A percentile compares a stretch with the other conserved stretches of the same genome.
Conservation (phyloP, 1,140 invertebrate species). For the Streblospio benedicti region DNA sequence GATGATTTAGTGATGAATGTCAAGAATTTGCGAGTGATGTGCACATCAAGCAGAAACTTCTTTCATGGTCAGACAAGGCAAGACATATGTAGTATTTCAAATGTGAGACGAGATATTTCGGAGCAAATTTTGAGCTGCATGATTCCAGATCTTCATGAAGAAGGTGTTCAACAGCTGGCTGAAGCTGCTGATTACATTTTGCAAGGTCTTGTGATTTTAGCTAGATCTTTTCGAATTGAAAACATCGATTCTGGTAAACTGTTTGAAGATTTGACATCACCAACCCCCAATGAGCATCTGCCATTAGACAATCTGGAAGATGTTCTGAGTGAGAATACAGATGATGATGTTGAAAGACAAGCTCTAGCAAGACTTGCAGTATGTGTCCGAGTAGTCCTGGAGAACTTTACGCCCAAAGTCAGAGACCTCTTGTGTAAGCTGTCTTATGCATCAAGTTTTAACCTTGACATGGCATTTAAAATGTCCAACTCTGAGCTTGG, state of each 20-base stretch:
- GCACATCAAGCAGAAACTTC: slow-evolving; percentile 3
- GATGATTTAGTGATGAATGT: slow-evolving; percentile 5
- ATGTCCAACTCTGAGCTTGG: no score
- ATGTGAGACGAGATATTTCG: background rate
- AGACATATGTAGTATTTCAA: background rate
- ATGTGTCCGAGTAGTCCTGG: background rate
- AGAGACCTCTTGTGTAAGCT: background rate
- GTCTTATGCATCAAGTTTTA: background rate
- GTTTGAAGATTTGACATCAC: background rate
- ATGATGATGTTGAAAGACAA: background rate
- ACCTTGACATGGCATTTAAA: no score
- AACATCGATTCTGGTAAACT: slow-evolving; percentile 7
- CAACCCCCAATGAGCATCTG: no score
- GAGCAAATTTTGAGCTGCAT: slow-evolving; percentile 1
- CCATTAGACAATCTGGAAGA: background rate
- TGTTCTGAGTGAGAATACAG: background rate
- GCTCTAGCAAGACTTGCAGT: background rate
- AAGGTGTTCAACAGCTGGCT: slow-evolving; percentile 4
- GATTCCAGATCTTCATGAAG: slow-evolving; percentile 8
- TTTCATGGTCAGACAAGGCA: background rate
- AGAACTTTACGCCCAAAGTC: background rate
- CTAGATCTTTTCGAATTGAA: background rate
- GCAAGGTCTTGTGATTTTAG: background rate
- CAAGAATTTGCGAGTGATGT: slow-evolving; percentile 1
- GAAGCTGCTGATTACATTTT: background rate